phyloP scores from a whole-genome alignment of 2,797 vertebrate species.

The Channallabes apus region DNA sequence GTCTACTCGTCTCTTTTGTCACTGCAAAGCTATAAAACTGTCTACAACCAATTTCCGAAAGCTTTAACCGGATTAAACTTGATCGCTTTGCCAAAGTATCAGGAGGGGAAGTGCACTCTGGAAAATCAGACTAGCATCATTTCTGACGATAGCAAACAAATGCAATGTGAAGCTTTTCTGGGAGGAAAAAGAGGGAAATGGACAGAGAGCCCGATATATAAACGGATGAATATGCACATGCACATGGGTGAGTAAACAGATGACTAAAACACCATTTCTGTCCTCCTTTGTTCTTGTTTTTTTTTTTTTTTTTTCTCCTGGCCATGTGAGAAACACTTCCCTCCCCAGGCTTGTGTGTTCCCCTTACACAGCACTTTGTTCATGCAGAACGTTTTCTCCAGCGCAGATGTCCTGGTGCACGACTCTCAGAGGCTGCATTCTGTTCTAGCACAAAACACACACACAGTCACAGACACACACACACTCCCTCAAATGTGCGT shows the following conservation, averaged over 20 bases:
- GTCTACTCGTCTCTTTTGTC: background rate
- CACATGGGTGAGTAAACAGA: constrained; percentile 18
- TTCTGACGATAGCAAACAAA: background rate
- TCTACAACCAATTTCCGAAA: background rate
- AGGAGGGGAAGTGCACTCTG: background rate
- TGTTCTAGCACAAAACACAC: constrained; percentile 41
- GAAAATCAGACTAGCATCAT: background rate
- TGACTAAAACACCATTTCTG: constrained; percentile 29
- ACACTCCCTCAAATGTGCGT: constrained; percentile 29
- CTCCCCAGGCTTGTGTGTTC: constrained; percentile 25
- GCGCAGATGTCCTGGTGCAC: constrained; percentile 48
- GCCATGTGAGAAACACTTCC: constrained; percentile 28
- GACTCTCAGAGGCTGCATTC: constrained; percentile 38
- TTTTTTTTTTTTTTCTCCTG: background rate
- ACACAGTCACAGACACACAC: constrained; percentile 5
- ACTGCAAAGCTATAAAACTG: background rate
- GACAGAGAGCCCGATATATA: background rate
- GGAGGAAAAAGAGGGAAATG: constrained; percentile 6
- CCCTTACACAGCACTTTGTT: constrained; percentile 45
- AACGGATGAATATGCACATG: background rate
- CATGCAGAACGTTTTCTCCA: constrained; percentile 44
- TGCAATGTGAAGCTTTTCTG: background rate
- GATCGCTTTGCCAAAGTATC: background rate
- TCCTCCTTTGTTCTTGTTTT: constrained; percentile 26
- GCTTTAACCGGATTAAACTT: background rate